These are phyloP conservation scores for Synanthedon tipuliformis DNA, from an alignment of 2,888 invertebrate genomes.

Conservation along the genomic window DNA sequence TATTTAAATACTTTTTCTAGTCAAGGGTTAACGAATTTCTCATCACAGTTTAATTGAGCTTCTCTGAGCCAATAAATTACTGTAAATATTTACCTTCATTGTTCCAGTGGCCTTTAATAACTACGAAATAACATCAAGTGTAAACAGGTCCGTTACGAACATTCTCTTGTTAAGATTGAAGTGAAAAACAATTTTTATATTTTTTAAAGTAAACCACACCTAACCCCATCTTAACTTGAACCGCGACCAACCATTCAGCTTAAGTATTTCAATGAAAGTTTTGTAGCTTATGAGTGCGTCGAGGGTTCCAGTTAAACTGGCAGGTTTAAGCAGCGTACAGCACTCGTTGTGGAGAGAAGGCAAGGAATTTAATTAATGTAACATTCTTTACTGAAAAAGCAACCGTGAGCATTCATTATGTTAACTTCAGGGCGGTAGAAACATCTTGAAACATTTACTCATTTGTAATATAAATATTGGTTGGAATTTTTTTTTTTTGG, in stretches of 20 bases:
- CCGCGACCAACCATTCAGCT: slow-evolving; percentile 18
- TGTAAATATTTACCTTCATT: too few species aligned
- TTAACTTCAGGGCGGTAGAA: slow-evolving; percentile 1
- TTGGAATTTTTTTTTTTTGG: not conserved
- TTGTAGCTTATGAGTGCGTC: not conserved
- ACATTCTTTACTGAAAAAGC: slow-evolving; percentile 33
- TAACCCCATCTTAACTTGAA: slow-evolving; percentile 14
- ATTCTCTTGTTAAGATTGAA: slow-evolving; percentile 23
- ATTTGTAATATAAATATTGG: not conserved
- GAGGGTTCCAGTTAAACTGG: slow-evolving; percentile 23
- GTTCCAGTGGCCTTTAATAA: not conserved
- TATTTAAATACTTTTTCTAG: too few species aligned
- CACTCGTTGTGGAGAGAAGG: slow-evolving; percentile 23
- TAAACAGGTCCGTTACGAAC: not conserved
- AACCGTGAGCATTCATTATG: slow-evolving; percentile 21
- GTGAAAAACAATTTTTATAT: slow-evolving; percentile 32
- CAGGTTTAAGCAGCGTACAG: slow-evolving; percentile 9
- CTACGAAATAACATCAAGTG: not conserved
- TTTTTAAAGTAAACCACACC: slow-evolving; percentile 25
- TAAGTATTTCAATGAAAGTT: slow-evolving; percentile 2
- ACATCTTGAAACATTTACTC: not conserved
- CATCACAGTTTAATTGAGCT: too few species aligned
- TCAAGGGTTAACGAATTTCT: too few species aligned
- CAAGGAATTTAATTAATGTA: slow-evolving; percentile 48
- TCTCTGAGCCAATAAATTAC: too few species aligned